Conservation (phyloP, 2,888 invertebrate genomes). For the Actias luna region DNA sequence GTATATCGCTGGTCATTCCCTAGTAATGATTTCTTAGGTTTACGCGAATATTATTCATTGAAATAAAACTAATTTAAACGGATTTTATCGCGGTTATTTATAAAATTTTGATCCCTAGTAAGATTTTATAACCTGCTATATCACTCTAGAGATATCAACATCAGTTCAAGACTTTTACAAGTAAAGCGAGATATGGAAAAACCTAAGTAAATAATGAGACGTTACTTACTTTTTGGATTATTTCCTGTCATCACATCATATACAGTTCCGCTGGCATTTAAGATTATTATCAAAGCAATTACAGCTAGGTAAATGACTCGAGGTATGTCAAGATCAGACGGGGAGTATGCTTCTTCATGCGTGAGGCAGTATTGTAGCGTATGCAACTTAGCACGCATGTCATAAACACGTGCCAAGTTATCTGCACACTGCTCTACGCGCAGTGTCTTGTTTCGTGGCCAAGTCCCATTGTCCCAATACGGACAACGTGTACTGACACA, state of each 20-base stretch:
- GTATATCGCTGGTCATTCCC: too few species aligned
- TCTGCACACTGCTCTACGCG: not conserved
- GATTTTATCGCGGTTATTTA: too few species aligned
- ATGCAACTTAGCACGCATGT: not conserved
- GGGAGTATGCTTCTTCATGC: not conserved
- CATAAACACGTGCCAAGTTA: not conserved
- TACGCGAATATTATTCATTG: too few species aligned
- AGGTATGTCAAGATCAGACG: not conserved
- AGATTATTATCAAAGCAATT: not conserved
- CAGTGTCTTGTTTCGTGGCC: not conserved
- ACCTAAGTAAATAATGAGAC: not conserved
- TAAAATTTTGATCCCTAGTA: too few species aligned
- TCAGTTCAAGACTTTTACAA: not conserved
- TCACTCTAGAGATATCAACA: not conserved
- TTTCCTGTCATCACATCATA: conserved; percentile 5
- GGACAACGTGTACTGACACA: not conserved
- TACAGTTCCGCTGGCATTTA: not conserved
- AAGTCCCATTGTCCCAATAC: not conserved
- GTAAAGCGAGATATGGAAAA: not conserved
- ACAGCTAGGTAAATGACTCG: not conserved
- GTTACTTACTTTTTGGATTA: conserved; percentile 3
- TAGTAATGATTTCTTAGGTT: too few species aligned
- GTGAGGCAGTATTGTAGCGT: not conserved
- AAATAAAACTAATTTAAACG: too few species aligned
- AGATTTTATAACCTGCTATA: too few species aligned